Percentiles rank a stretch among this genome's conserved stretches.
phyloP scores from a whole-genome alignment of 2,113 vertebrate species.

The Cyprinodon variegatus region DNA sequence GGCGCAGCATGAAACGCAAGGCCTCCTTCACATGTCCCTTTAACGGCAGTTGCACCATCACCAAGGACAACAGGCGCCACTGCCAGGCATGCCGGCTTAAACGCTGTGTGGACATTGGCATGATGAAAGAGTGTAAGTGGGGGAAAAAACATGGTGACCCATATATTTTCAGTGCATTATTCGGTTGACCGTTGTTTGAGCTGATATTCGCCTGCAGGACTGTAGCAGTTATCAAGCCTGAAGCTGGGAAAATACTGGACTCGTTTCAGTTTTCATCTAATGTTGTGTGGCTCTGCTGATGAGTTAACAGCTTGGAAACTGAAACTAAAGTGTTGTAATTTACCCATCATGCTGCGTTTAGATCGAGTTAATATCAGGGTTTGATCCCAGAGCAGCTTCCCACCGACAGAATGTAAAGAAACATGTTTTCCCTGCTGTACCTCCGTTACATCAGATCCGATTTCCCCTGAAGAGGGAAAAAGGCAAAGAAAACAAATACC shows the following conservation, averaged over 20 bases:
- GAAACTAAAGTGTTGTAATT: background rate
- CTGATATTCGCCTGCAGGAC: background rate
- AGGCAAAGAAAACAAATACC: background rate
- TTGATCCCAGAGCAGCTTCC: background rate
- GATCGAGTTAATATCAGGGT: background rate
- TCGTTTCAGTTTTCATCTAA: background rate
- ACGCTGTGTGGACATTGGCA: constrained; percentile 95
- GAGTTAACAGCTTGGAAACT: background rate
- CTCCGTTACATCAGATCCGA: background rate
- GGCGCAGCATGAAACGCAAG: constrained; percentile 97
- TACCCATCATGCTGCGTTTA: background rate
- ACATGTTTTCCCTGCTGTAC: background rate
- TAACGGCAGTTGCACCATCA: constrained; percentile 92
- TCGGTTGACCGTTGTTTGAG: background rate
- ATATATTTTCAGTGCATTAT: constrained; percentile 4
- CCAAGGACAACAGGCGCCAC: constrained; percentile 97
- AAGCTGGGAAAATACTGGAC: background rate
- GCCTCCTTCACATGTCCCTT: constrained; percentile 95
- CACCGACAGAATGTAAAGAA: constrained; percentile 1
- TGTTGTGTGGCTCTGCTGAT: background rate
- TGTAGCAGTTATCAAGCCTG: background rate
- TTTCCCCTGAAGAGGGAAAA: background rate
- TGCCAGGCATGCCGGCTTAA: constrained; percentile 97
- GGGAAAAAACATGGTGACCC: constrained; percentile 31
- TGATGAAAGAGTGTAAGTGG: constrained; percentile 99